Conservation (phyloP, 2,797 vertebrate species). For the Premnoplex brunnescens region DNA sequence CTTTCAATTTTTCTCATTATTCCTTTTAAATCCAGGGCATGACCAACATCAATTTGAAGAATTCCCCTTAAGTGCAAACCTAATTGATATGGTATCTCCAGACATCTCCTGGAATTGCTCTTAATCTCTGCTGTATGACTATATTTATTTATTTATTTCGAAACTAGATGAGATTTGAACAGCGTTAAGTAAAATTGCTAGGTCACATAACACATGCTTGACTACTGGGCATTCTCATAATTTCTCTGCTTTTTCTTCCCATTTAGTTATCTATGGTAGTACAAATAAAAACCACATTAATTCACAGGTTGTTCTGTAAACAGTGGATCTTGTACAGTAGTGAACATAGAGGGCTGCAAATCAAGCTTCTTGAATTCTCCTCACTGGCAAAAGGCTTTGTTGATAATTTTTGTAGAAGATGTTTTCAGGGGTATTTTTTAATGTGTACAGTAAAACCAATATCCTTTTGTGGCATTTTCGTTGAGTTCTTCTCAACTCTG, state of each 20-base stretch:
- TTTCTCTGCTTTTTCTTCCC: neutral
- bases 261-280: neutral
- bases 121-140: neutral
- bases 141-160: neutral
- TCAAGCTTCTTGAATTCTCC: neutral
- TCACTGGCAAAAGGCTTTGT: neutral
- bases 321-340: neutral
- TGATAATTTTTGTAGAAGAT: neutral
- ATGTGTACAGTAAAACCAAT: accelerated
- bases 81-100: neutral
- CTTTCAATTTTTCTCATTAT: neutral
- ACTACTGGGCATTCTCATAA: neutral
- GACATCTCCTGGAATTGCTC: neutral
- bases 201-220: neutral
- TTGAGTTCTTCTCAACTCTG: neutral
- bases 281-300: neutral
- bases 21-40: neutral
- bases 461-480: neutral
- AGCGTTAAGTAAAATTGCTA: neutral
- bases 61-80: neutral
- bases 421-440: neutral
- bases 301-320: neutral
- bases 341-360: neutral
- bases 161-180: neutral
- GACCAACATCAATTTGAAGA: neutral